A percentile compares a stretch with the other conserved stretches of the same genome.
phyloP scores from a whole-genome alignment of 2,113 vertebrate genomes.

The Nematolebias whitei region DNA sequence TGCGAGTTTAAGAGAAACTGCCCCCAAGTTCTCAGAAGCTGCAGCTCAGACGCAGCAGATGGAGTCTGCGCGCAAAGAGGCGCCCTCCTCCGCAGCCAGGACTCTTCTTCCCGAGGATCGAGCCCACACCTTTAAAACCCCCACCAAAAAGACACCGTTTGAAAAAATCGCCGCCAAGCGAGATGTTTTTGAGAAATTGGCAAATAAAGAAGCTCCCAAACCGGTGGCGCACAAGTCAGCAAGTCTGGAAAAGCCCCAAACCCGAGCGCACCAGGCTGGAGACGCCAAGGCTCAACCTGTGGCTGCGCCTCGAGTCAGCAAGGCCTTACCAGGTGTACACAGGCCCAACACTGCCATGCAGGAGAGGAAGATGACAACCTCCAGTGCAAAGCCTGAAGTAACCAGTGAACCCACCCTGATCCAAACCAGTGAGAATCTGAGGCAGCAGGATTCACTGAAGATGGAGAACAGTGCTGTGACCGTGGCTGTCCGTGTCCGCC shows the following conservation, averaged over 20 bases:
- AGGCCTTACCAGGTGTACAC: neutral
- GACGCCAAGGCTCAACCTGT: conserved; percentile 12
- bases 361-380: conserved; percentile 41
- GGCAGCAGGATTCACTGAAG: conserved; percentile 65
- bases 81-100: conserved; percentile 7
- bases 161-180: conserved; percentile 68
- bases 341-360: conserved; percentile 39
- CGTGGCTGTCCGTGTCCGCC: conserved; percentile 89
- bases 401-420: conserved; percentile 41
- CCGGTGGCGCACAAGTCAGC: conserved; percentile 46
- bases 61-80: conserved; percentile 6
- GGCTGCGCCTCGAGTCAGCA: conserved; percentile 29
- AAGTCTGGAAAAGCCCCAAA: conserved; percentile 70
- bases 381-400: conserved; percentile 27
- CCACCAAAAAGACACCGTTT: conserved; percentile 63
- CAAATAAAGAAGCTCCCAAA: conserved; percentile 61
- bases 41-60: conserved; percentile 5
- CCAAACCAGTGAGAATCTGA: conserved; percentile 30
- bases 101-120: conserved; percentile 25
- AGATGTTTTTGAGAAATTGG: conserved; percentile 59
- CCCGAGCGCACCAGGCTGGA: conserved; percentile 51
- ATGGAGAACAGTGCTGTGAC: conserved; percentile 89
- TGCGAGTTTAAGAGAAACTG: conserved; percentile 60
- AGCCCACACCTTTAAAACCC: conserved; percentile 54
- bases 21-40: conserved; percentile 27